Evolutionary conservation across 2,113 vertebrate species (phyloP).

Genomic region (Ptilonorhynchus violaceus): DNA sequence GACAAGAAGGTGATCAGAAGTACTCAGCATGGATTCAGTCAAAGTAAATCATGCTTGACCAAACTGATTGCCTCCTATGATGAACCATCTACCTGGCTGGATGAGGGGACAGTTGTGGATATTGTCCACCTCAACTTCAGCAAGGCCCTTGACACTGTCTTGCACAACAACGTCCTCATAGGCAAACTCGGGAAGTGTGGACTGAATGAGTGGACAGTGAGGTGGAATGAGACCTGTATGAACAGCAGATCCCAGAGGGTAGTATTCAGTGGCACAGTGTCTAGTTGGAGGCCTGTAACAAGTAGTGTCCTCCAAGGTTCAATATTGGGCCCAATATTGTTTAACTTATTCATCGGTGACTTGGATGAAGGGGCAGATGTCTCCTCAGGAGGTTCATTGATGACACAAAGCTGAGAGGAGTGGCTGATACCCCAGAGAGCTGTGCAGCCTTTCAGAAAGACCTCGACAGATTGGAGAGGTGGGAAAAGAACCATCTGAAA

Average conservation of each 20-base stretch:
- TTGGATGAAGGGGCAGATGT: background rate
- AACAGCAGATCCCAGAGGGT: fast-evolving
- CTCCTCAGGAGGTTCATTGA: background rate
- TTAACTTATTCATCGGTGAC: background rate
- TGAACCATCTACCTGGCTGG: background rate
- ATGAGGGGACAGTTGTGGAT: background rate
- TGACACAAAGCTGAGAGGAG: background rate
- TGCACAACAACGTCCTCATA: background rate
- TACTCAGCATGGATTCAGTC: background rate
- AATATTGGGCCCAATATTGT: background rate
- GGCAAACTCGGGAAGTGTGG: background rate
- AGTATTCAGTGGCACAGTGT: background rate
- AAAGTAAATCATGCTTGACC: background rate
- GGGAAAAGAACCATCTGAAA: background rate
- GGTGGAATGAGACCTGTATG: no score
- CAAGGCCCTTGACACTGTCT: background rate
- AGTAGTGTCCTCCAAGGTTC: background rate
- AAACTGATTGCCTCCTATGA: background rate
- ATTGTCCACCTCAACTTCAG: background rate
- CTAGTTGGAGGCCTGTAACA: no score
- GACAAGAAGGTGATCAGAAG: background rate
- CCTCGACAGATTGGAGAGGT: background rate
- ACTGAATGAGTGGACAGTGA: background rate
- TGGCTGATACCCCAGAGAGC: background rate
- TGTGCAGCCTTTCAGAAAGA: background rate